Evolutionary conservation across 2,888 invertebrate genomes (phyloP).

Genomic region (Blastobasis lacticolella): DNA sequence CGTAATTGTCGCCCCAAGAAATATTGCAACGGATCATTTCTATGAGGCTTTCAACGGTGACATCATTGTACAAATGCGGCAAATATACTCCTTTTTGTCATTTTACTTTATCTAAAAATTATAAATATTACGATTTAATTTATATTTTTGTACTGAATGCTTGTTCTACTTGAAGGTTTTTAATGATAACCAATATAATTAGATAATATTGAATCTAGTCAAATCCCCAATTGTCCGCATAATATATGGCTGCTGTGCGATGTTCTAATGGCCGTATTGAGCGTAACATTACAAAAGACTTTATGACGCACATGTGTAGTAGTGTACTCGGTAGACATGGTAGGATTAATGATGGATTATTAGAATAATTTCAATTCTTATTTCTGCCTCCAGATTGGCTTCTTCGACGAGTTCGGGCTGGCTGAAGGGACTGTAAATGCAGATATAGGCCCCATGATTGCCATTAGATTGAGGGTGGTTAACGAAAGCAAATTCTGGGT

Average conservation of each 20-base stretch:
- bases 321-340: conserved; percentile 67
- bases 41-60: too few relatives aligned
- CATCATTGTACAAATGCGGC: too few relatives aligned
- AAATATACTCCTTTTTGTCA: too few relatives aligned
- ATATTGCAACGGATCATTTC: too few relatives aligned
- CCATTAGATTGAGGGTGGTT: conserved; percentile 85
- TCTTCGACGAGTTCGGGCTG: conserved; percentile 87
- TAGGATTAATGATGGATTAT: conserved; percentile 88
- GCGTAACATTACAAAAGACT: not conserved
- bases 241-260: not conserved
- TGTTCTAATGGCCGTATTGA: not conserved
- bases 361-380: conserved; percentile 85
- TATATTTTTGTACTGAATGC: too few relatives aligned
- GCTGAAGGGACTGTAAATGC: conserved; percentile 75
- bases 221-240: too few relatives aligned
- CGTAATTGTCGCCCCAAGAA: too few relatives aligned
- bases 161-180: too few relatives aligned
- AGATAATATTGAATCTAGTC: too few relatives aligned
- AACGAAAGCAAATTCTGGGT: conserved; percentile 91
- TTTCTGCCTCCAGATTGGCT: conserved; percentile 80
- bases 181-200: too few relatives aligned
- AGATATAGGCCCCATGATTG: conserved; percentile 77
- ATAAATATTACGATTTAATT: too few relatives aligned
- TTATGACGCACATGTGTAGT: not conserved
- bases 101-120: too few relatives aligned